A percentile compares a stretch with the other conserved stretches of the same genome.
Evolutionary conservation across 2,113 vertebrate genomes (phyloP).

Genomic region (Tachysurus fulvidraco): DNA sequence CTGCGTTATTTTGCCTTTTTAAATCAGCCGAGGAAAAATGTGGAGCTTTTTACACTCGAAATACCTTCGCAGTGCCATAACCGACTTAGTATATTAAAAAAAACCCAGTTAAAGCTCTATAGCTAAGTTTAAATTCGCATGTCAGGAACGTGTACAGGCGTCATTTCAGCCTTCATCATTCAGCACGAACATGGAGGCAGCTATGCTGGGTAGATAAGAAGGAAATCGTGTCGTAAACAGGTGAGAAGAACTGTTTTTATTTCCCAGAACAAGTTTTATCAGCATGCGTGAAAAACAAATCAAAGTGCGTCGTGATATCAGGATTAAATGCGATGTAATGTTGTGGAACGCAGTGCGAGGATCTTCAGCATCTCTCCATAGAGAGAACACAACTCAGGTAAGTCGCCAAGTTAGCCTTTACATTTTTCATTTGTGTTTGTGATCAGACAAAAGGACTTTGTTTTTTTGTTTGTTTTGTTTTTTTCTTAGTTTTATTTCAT

Average conservation of each 20-base stretch:
- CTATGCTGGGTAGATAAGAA: conserved; percentile 1
- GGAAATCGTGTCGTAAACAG: conserved; percentile 9
- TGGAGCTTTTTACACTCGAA: conserved; percentile 11
- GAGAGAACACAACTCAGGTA: conserved; percentile 35
- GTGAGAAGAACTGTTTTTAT: conserved; percentile 15
- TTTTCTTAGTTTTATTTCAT: background rate
- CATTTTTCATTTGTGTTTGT: background rate
- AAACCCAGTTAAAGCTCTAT: background rate
- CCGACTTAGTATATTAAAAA: background rate
- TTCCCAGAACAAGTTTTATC: background rate
- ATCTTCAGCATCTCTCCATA: background rate
- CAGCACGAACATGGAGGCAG: conserved; percentile 40
- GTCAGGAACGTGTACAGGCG: conserved; percentile 13
- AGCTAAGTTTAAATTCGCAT: conserved; percentile 7
- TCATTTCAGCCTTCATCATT: conserved; percentile 13
- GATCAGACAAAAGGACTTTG: background rate
- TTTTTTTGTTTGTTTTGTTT: background rate
- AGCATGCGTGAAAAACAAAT: background rate
- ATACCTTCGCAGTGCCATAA: conserved; percentile 42
- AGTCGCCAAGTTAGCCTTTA: conserved; percentile 31
- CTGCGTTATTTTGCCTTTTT: conserved; percentile 23
- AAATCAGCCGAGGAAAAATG: conserved; percentile 1
- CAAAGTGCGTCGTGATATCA: conserved; percentile 26
- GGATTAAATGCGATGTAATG: conserved; percentile 24
- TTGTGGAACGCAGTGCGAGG: background rate